Conservation (phyloP, 1,140 invertebrate genomes). For the Bombus soroeensis region DNA sequence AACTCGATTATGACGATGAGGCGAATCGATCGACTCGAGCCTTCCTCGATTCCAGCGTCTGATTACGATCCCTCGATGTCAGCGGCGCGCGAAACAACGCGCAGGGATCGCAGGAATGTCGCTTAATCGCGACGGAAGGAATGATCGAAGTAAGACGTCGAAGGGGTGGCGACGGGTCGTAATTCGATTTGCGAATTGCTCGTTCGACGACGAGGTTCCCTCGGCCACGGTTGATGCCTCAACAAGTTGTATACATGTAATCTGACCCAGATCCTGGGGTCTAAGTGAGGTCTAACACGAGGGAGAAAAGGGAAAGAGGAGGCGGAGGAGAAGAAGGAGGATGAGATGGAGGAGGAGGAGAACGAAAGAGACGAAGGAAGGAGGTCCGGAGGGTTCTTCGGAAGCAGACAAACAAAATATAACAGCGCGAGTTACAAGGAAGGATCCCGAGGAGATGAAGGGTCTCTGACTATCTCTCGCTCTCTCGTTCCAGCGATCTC, state of each 20-base stretch:
- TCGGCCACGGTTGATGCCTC: conserved; percentile 63
- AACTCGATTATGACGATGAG: neutral
- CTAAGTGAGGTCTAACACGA: conserved; percentile 73
- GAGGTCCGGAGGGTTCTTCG: conserved; percentile 69
- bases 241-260: conserved; percentile 78
- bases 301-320: conserved; percentile 48
- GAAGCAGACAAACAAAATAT: conserved; percentile 78
- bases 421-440: conserved; percentile 73
- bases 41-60: too few species aligned
- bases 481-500: conserved; percentile 39
- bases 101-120: neutral
- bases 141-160: neutral
- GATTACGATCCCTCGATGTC: neutral
- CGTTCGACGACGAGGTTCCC: conserved; percentile 35
- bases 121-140: neutral
- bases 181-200: conserved; percentile 68
- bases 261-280: conserved; percentile 76
- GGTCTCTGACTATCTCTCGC: conserved; percentile 51
- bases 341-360: conserved; percentile 10
- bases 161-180: conserved; percentile 20
- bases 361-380: conserved; percentile 40
- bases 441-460: conserved; percentile 71
- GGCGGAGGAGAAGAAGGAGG: conserved; percentile 19
- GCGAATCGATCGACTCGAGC: neutral
- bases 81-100: neutral